Evolutionary conservation across 1,140 invertebrate genomes (phyloP), one percentile per base, ranked within the genome.

Genomic region (Drosophila punjabiensis): DNA sequence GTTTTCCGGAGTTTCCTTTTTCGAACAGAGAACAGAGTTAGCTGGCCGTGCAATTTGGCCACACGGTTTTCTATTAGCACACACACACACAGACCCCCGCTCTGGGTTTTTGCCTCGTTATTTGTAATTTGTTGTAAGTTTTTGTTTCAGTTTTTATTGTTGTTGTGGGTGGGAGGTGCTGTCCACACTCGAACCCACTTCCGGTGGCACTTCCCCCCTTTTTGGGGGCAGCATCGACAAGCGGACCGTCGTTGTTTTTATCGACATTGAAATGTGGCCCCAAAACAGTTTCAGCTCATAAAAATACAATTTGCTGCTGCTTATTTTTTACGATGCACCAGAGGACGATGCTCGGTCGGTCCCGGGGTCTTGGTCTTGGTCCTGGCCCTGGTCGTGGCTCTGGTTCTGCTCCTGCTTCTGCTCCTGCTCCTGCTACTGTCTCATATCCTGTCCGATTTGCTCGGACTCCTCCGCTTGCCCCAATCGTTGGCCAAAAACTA

Each of bases 291-390:
- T 90, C 86, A 90, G 86, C 86, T 90, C 86, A 90, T 90, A 90
- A 90, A 90, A 90, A 90, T 91, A 90, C 86, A 90, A 90, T 90
- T 90, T 90, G 86, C 86, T 90, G 86, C 86, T 90, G 86, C 86
- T 90, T 90, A 90, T 90, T 90, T 90, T 90, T 90, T 90, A 90
- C 82, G 86, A 90, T 90, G 82, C 86, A 90, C 86, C 84, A 86
- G 86, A 90, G 86, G 85, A 81, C 85, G 85, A 88, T 81, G 84
- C 56, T 71, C 63, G 80, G 60, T 53, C 48, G 50, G 39, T 41
- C 41, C 69, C 39, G 68, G 41, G 70, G 55, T 74, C 53, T 69
- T 35, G 58, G 32, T 64, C 63, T 37, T 35, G 61, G 52, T 20
- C 43, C 71, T 48, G 30, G 52, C 5, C 11, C 53, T 18, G 56